Conservation (phyloP, 92 coral and sea anemone species). For the Siderastrea siderea region DNA sequence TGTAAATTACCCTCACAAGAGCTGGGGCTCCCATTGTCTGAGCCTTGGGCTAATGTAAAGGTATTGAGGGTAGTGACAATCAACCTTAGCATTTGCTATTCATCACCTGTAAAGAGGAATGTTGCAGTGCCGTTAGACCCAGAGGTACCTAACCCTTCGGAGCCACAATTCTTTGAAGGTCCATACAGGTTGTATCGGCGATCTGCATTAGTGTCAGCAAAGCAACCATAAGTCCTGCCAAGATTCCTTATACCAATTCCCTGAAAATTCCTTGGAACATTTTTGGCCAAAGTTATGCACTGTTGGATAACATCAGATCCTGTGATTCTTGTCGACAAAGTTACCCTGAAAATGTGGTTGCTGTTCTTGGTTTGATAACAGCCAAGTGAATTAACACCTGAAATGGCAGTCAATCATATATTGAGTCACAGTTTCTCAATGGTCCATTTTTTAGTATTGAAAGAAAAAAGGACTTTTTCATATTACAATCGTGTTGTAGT, state of each 20-base stretch:
- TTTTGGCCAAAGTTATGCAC: slow-evolving; percentile 10
- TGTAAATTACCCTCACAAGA: no score
- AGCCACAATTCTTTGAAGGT: slow-evolving; percentile 10
- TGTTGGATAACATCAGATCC: slow-evolving; percentile 29
- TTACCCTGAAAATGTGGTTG: not conserved
- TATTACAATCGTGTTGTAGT: no score
- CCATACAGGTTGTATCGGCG: slow-evolving; percentile 10
- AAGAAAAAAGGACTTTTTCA: not conserved
- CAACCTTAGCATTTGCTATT: no score
- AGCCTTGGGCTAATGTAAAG: no score
- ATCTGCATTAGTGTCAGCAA: slow-evolving; percentile 17
- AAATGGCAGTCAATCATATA: not conserved
- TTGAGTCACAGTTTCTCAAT: not conserved
- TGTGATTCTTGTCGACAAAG: not conserved
- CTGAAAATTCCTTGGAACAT: not conserved
- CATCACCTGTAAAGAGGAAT: slow-evolving; percentile 45
- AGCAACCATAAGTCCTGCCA: not conserved
- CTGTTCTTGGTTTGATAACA: slow-evolving; percentile 5
- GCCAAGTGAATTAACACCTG: slow-evolving; percentile 20
- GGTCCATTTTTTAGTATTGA: not conserved
- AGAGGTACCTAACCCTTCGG: not conserved
- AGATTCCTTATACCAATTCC: slow-evolving; percentile 19
- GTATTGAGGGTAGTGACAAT: no score
- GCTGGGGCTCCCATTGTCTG: no score
- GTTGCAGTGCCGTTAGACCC: slow-evolving; percentile 16